These are phyloP conservation scores for Drosophila lacicola DNA, from an alignment of 2,888 invertebrate species.

Conservation along the genomic window DNA sequence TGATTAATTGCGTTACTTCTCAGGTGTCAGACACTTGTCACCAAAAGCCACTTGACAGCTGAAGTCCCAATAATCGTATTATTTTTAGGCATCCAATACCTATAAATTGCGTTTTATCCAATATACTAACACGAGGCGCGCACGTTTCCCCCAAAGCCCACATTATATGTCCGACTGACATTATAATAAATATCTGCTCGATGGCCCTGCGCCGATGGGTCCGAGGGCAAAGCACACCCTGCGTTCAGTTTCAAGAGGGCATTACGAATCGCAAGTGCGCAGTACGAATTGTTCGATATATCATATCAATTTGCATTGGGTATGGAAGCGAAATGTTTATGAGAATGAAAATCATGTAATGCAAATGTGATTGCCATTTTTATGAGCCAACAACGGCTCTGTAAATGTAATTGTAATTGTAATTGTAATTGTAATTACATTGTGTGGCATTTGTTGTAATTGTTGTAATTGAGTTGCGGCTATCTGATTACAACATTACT, in stretches of 20 bases:
- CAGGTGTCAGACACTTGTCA: constrained; percentile 1
- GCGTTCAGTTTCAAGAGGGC: constrained; percentile 33
- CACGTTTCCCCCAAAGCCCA: constrained; percentile 12
- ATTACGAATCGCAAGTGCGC: constrained; percentile 61
- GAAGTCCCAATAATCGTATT: constrained; percentile 2
- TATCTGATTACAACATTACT: constrained; percentile 56
- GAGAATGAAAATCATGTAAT: constrained; percentile 61
- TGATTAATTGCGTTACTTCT: constrained; percentile 22
- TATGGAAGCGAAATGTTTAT: not conserved
- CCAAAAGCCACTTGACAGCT: constrained; percentile 24
- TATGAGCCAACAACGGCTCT: constrained; percentile 51
- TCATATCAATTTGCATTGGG: constrained; percentile 48
- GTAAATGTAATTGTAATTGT: constrained; percentile 24
- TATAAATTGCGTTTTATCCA: constrained; percentile 43
- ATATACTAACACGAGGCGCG: not conserved
- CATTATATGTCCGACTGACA: constrained; percentile 8
- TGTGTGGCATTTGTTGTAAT: constrained; percentile 34
- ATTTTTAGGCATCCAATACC: constrained; percentile 11
- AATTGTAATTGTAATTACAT: constrained; percentile 38
- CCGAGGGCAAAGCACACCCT: constrained; percentile 49
- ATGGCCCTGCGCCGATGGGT: constrained; percentile 42
- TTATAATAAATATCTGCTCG: constrained; percentile 25
- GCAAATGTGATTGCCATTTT: constrained; percentile 71
- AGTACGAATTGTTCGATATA: constrained; percentile 46
- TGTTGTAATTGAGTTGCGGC: constrained; percentile 14